Conservation (phyloP, 2,113 vertebrate genomes). For the Eudyptes chrysolophus region DNA sequence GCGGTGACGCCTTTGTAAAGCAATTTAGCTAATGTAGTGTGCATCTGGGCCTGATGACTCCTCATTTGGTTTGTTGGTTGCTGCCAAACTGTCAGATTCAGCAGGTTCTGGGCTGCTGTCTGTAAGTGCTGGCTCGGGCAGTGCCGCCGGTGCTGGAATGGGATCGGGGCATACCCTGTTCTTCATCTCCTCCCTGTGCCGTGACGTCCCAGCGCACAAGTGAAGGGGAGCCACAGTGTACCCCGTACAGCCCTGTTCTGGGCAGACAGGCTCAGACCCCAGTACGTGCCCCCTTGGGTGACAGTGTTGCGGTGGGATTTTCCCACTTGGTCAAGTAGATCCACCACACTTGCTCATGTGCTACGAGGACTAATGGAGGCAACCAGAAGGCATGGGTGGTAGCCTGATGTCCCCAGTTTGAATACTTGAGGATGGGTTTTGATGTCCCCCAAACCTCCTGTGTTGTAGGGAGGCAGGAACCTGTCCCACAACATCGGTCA, state of each 20-base stretch:
- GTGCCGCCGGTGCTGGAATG: background rate
- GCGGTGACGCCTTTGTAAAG: accelerated
- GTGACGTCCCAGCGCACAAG: accelerated
- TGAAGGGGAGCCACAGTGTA: background rate
- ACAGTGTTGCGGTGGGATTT: background rate
- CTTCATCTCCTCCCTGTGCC: background rate
- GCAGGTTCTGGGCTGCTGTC: background rate
- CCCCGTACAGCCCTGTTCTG: accelerated
- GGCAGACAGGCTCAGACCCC: background rate
- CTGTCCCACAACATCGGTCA: accelerated
- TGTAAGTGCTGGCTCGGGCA: background rate
- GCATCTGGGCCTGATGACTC: background rate
- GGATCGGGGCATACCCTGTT: background rate
- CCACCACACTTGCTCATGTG: background rate
- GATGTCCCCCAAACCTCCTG: background rate
- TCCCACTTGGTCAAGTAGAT: background rate
- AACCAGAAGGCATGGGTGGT: background rate
- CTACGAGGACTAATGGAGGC: background rate
- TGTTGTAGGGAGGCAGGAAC: background rate
- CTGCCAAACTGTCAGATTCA: background rate
- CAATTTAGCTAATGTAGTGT: background rate
- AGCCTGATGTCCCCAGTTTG: background rate
- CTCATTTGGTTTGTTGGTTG: background rate
- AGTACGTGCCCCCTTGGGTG: background rate
- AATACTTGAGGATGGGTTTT: background rate